phyloP scores from a whole-genome alignment of 2,113 vertebrate species.

The Addax nasomaculatus region DNA sequence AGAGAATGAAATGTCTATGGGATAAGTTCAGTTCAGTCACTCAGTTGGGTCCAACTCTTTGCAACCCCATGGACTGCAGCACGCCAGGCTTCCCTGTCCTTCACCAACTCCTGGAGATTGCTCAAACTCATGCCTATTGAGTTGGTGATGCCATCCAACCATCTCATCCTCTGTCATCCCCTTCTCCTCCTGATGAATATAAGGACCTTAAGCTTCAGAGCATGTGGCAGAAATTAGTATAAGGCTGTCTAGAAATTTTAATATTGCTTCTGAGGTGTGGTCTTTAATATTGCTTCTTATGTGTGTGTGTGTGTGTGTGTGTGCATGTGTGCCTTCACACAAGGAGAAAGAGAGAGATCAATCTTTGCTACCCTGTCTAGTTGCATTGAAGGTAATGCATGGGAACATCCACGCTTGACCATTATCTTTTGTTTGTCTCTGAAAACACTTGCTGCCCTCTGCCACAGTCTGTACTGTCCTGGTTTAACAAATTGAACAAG shows the following conservation, averaged over 20 bases:
- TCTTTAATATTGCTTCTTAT: not conserved
- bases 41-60: not conserved
- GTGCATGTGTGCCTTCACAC: not conserved
- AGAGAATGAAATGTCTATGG: not conserved
- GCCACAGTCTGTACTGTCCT: not conserved
- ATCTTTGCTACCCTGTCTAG: not conserved
- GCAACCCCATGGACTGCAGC: not conserved
- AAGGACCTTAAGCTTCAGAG: not conserved
- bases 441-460: not conserved
- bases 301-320: not conserved
- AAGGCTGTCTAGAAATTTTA: not conserved
- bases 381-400: not conserved
- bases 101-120: not conserved
- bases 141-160: not conserved
- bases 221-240: not conserved
- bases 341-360: not conserved
- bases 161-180: fast-evolving
- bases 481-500: not conserved
- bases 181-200: not conserved
- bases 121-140: not conserved
- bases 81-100: not conserved
- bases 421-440: not conserved
- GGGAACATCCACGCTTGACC: not conserved
- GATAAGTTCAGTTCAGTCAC: not conserved
- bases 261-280: not conserved